Base-by-base conservation (phyloP, 1,140 invertebrate species). In the Diabrotica undecimpunctata region DNA sequence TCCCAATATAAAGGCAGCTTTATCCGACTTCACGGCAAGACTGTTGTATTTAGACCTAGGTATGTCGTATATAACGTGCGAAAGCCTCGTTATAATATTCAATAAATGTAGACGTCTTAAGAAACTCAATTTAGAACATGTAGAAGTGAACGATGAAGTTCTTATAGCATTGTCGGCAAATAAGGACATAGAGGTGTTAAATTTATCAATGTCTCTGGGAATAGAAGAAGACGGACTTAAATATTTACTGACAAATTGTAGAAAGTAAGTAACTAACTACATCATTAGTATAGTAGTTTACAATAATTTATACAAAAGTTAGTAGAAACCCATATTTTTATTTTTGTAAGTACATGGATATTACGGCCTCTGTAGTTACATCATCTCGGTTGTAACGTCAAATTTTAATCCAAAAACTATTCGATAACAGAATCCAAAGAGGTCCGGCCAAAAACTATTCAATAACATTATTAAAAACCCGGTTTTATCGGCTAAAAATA, bases 11-110 rank as follows among this genome's bases (percentile, higher is more conserved):
- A 72, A 79, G 64, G 75, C 80, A 7, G 65, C 78, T 41, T 65
- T 11, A 7, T 76, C 78, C 10, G 72, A 77, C 62, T 76, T 78
- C 70, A 54, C 70, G 66, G 75, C 74, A 67, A 85, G 86, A 78
- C 75, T 95, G 7, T 88, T 94, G 74, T 94, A 89, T 79, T 80
- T 96, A 64, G 94, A 96, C 79, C 80, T 95, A 4, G 92, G 91
- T 74, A 91, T 95, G 88, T 84, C 87, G 5, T 81, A 85, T 0
- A 84, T 94, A 14, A 83, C 84, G 6, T 54, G 78, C 0, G 61
- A 78, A 11, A 87, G 86, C 52, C 79, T 96, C 39, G 82, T 83
- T 39, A 74, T 79, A 12, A 74, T 96, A 7, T 80, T 96, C 11
- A 77, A 77, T 0, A 81, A 84, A 10, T 95, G 92, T 79, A 81